phyloP scores from a whole-genome alignment of 2,888 invertebrate species.

The Erebia epiphron region DNA sequence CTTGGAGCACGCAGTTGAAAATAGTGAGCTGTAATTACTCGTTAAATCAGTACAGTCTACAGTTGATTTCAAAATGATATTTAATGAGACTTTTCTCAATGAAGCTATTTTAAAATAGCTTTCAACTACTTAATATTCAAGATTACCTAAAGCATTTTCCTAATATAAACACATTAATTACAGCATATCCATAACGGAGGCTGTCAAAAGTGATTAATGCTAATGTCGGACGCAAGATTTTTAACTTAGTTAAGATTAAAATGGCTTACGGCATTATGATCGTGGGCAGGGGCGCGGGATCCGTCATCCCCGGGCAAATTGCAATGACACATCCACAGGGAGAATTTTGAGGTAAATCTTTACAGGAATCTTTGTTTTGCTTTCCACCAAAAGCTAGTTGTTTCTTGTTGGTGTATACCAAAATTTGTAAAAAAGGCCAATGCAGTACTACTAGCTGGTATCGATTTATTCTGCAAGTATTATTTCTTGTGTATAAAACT shows the following conservation, averaged over 20 bases:
- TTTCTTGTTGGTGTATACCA: too few species aligned
- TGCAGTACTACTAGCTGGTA: background rate
- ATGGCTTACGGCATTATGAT: slow-evolving; percentile 80
- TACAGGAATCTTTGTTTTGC: slow-evolving; percentile 1
- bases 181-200: slow-evolving; percentile 75
- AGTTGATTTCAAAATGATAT: background rate
- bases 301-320: slow-evolving; percentile 80
- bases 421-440: background rate
- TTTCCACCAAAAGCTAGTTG: background rate
- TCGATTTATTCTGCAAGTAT: too few species aligned
- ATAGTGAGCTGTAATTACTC: too few species aligned
- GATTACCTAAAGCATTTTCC: slow-evolving; percentile 20
- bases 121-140: background rate
- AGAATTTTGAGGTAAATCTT: slow-evolving; percentile 64
- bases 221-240: slow-evolving; percentile 80
- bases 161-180: slow-evolving; percentile 56
- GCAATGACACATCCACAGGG: slow-evolving; percentile 80
- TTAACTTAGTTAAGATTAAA: slow-evolving; percentile 83
- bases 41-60: background rate
- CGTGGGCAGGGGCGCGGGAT: slow-evolving; percentile 71
- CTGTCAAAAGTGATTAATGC: slow-evolving; percentile 81
- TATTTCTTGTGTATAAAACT: too few species aligned
- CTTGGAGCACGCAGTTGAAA: too few species aligned
- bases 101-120: background rate
- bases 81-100: background rate